phyloP scores from a whole-genome alignment of 2,113 vertebrate species.

The Nycticorax nycticorax region DNA sequence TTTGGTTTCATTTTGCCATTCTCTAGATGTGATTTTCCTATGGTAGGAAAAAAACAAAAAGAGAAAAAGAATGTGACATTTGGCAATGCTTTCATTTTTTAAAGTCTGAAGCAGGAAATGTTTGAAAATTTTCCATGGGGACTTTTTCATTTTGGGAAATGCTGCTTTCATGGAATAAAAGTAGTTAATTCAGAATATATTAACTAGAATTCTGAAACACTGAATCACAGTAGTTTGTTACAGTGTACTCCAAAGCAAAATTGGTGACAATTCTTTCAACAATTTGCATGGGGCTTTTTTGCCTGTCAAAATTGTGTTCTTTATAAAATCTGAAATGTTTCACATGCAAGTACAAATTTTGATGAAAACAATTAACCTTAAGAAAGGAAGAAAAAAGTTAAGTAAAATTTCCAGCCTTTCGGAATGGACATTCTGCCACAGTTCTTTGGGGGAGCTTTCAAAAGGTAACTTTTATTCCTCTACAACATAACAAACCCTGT shows the following conservation, averaged over 20 bases:
- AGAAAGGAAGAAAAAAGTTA: background rate
- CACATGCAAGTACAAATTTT: background rate
- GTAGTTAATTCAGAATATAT: background rate
- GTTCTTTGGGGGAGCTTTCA: background rate
- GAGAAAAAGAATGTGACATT: background rate
- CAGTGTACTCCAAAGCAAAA: background rate
- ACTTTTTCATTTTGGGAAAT: background rate
- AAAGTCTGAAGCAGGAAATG: background rate
- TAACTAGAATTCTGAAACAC: background rate
- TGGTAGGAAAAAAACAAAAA: too few species aligned
- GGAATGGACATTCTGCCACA: background rate
- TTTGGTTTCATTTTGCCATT: background rate
- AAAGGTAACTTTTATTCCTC: background rate
- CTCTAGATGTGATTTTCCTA: background rate
- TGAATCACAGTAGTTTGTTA: background rate
- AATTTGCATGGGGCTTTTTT: background rate
- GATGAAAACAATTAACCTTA: background rate
- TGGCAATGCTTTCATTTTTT: background rate
- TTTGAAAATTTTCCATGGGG: background rate
- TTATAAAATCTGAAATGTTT: background rate
- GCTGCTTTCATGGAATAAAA: background rate
- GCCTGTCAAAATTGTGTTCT: background rate
- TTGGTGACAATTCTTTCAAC: background rate
- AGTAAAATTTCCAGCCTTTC: background rate
- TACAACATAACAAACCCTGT: accelerated